Percentiles rank a stretch among this genome's conserved stretches.
Conservation (phyloP, 2,113 vertebrate species). For the Eurystomus gularis region DNA sequence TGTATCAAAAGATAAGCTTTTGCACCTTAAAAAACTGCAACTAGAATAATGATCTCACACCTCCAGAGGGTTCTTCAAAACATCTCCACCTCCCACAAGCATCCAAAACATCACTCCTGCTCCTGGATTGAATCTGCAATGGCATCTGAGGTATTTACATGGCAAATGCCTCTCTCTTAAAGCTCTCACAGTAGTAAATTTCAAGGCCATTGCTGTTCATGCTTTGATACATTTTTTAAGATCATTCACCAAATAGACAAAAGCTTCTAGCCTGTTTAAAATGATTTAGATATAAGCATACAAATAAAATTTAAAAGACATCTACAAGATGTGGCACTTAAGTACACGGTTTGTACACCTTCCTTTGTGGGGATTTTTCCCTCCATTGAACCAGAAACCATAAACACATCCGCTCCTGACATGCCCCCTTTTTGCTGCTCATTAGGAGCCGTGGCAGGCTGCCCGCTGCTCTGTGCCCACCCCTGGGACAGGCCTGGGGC, state of each 20-base stretch:
- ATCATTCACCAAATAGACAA: background rate
- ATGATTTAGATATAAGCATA: background rate
- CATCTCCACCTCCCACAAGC: background rate
- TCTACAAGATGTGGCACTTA: no score
- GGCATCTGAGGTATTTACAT: rapidly evolving
- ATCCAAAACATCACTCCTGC: background rate
- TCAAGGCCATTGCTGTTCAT: background rate
- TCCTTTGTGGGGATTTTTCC: slow-evolving; percentile 90
- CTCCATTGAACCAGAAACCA: slow-evolving; percentile 91
- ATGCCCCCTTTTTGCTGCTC: slow-evolving; percentile 53
- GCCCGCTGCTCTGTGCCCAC: background rate
- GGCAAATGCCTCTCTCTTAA: background rate
- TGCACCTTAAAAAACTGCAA: background rate
- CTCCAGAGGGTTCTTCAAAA: background rate
- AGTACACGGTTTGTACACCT: slow-evolving; percentile 77
- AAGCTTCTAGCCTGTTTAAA: background rate
- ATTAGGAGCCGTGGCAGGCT: background rate
- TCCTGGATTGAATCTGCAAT: background rate
- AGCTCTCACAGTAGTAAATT: background rate
- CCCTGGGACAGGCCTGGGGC: background rate
- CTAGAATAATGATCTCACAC: background rate
- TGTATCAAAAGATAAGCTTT: background rate
- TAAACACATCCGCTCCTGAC: slow-evolving; percentile 88
- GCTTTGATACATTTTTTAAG: background rate
- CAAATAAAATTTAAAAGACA: background rate